These are phyloP conservation scores for Conops quadrifasciatus DNA, from an alignment of 2,888 invertebrate species.

Conservation along the genomic window DNA sequence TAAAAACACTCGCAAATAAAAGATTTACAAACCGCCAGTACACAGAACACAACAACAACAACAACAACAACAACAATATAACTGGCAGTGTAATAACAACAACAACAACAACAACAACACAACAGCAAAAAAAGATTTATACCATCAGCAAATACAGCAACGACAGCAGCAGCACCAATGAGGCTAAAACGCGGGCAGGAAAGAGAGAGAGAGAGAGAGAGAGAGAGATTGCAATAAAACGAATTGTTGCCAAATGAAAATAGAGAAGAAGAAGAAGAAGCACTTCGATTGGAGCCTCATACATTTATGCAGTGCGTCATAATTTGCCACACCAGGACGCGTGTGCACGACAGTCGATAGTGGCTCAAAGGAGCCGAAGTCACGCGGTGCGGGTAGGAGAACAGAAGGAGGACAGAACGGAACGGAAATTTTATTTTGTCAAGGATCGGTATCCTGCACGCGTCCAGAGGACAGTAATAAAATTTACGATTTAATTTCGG, in stretches of 20 bases:
- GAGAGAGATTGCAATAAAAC: too few species aligned
- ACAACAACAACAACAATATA: background rate
- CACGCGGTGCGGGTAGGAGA: background rate
- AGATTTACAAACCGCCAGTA: background rate
- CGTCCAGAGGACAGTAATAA: background rate
- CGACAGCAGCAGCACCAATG: background rate
- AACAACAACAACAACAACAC: conserved; percentile 9
- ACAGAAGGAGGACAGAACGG: background rate
- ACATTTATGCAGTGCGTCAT: conserved; percentile 38
- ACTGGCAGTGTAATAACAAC: conserved; percentile 6
- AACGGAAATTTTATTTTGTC: background rate
- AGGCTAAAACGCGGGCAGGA: too few species aligned
- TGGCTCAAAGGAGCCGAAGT: too few species aligned
- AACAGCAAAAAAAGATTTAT: background rate
- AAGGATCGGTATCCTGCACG: background rate
- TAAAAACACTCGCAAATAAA: background rate
- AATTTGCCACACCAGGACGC: conserved; percentile 28
- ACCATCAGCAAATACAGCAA: background rate
- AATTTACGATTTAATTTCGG: conserved; percentile 36
- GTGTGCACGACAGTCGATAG: background rate
- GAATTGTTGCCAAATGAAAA: too few species aligned
- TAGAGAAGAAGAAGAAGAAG: background rate
- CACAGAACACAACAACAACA: background rate
- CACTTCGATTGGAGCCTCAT: conserved; percentile 34
- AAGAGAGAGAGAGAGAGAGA: too few species aligned